These are phyloP conservation scores for Jordanella pulchra DNA, from an alignment of 2,797 vertebrate species.

Conservation along the genomic window DNA sequence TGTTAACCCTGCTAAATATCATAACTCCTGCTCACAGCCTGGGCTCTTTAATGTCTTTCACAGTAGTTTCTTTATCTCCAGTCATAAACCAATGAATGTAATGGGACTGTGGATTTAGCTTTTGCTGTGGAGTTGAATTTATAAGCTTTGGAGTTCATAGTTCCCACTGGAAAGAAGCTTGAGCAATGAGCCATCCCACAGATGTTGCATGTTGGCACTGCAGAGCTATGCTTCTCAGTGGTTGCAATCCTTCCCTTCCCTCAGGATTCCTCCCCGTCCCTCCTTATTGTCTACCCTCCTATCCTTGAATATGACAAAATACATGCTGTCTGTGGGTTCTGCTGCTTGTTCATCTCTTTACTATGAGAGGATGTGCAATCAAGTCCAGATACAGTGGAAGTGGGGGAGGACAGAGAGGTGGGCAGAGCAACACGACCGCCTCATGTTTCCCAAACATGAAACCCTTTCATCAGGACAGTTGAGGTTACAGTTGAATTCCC, in stretches of 20 bases:
- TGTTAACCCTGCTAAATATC: background rate
- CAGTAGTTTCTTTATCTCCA: background rate
- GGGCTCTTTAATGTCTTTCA: background rate
- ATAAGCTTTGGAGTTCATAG: background rate
- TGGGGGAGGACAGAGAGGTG: constrained; percentile 38
- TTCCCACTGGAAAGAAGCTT: constrained; percentile 18
- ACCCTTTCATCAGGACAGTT: constrained; percentile 56
- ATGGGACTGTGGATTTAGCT: background rate
- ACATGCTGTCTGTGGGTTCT: constrained; percentile 17
- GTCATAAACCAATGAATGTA: background rate
- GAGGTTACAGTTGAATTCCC: constrained; percentile 26
- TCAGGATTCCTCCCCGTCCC: constrained; percentile 22
- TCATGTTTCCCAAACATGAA: constrained; percentile 52
- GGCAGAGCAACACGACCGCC: constrained; percentile 43
- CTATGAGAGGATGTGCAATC: constrained; percentile 48
- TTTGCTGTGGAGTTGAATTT: background rate
- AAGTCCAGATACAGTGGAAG: constrained; percentile 43
- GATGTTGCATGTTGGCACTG: constrained; percentile 37
- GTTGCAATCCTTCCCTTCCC: constrained; percentile 29
- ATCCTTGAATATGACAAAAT: constrained; percentile 37
- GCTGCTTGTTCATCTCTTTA: constrained; percentile 28
- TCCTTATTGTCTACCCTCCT: constrained; percentile 23
- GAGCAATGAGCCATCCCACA: constrained; percentile 33
- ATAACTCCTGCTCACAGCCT: background rate
- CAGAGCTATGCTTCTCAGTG: constrained; percentile 21